A percentile compares a stretch with the other conserved stretches of the same genome.
Conservation (phyloP, 1,140 invertebrate species). For the Macrobrachium rosenbergii region DNA sequence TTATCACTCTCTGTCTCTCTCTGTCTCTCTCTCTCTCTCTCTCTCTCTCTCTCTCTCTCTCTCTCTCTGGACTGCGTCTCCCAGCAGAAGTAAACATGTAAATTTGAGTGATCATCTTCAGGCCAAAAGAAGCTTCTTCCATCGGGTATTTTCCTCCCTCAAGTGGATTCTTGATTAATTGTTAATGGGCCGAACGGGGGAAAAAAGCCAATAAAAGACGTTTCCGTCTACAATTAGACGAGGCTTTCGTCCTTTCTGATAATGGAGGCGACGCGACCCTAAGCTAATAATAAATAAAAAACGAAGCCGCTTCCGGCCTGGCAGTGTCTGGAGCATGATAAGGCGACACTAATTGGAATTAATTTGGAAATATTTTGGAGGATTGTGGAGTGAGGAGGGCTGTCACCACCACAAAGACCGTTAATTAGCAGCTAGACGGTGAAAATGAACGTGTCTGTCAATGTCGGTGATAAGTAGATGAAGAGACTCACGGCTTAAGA, state of each 20-base stretch:
- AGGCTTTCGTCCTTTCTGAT: not conserved
- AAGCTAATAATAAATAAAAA: slow-evolving; percentile 15
- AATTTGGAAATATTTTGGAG: slow-evolving; percentile 63
- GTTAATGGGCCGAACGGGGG: too few species aligned
- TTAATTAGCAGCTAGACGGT: slow-evolving; percentile 57
- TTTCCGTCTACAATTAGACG: too few species aligned
- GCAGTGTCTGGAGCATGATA: slow-evolving; percentile 49
- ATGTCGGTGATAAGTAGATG: slow-evolving; percentile 63
- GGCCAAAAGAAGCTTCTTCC: too few species aligned
- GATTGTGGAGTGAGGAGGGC: slow-evolving; percentile 57
- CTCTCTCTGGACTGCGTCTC: not conserved
- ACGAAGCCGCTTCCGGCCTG: not conserved
- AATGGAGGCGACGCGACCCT: slow-evolving; percentile 11
- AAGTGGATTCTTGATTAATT: too few species aligned
- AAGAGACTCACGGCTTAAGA: slow-evolving; percentile 53
- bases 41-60: slow-evolving; percentile 29
- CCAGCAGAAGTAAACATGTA: not conserved
- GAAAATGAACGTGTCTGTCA: slow-evolving; percentile 61
- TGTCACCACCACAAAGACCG: slow-evolving; percentile 55
- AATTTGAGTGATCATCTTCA: too few species aligned
- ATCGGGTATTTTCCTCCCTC: too few species aligned
- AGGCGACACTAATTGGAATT: slow-evolving; percentile 63
- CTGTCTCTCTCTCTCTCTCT: slow-evolving; percentile 40
- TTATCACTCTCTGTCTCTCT: slow-evolving; percentile 16
- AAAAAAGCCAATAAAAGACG: too few species aligned